A percentile compares a stretch with the other conserved stretches of the same genome.
Conservation (phyloP, 2,113 vertebrate genomes). For the Physeter macrocephalus region DNA sequence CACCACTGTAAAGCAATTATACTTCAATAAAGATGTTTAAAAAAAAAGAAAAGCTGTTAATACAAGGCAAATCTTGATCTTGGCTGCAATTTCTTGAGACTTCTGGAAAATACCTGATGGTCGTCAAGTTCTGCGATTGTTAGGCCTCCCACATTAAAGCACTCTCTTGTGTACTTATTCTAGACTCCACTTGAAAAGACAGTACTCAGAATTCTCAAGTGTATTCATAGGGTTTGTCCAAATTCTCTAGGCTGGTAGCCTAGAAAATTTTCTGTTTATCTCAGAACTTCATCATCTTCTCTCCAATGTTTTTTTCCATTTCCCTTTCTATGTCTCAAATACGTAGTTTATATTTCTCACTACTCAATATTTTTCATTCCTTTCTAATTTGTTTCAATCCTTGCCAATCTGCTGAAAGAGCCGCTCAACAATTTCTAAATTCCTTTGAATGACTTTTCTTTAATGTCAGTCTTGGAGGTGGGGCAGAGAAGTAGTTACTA, state of each 20-base stretch:
- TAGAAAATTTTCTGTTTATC: background rate
- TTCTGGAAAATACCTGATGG: background rate
- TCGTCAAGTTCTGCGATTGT: background rate
- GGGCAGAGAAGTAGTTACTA: background rate
- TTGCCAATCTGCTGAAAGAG: background rate
- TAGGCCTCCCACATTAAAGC: background rate
- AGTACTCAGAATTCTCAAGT: background rate
- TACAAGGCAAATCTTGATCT: background rate
- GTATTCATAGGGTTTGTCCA: background rate
- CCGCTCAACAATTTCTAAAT: background rate
- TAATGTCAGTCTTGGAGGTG: background rate
- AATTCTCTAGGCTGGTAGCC: background rate
- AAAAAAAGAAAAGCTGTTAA: too few species aligned
- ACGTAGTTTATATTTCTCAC: background rate
- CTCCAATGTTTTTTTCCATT: background rate
- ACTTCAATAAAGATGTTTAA: too few species aligned
- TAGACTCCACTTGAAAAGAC: background rate
- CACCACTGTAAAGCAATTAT: too few species aligned
- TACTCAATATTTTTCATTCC: background rate
- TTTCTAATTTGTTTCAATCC: background rate
- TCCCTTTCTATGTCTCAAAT: background rate
- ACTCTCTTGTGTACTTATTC: background rate
- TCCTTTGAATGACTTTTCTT: background rate
- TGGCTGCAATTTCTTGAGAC: background rate
- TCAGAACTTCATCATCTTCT: background rate